A percentile compares a stretch with the other conserved stretches of the same genome.
Conservation (phyloP, 2,797 vertebrate genomes). For the Bufotes viridis region DNA sequence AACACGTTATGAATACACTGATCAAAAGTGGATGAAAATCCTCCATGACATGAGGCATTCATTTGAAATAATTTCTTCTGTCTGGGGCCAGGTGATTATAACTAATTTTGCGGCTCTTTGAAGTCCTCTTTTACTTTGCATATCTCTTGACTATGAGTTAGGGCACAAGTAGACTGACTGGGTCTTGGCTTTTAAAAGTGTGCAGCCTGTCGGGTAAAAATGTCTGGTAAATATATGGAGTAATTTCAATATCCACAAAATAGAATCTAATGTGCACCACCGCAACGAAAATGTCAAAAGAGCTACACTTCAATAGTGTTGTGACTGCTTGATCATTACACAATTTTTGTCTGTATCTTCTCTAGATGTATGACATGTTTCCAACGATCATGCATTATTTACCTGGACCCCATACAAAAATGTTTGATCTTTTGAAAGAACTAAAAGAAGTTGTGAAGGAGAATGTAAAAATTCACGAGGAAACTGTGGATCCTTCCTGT, state of each 20-base stretch:
- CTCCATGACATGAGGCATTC: slow-evolving; percentile 20
- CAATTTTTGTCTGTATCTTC: background rate
- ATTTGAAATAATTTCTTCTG: slow-evolving; percentile 11
- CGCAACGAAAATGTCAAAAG: background rate
- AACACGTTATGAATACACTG: slow-evolving; percentile 23
- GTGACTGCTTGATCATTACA: background rate
- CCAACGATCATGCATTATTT: slow-evolving; percentile 1
- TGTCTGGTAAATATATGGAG: background rate
- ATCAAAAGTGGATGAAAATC: slow-evolving; percentile 47
- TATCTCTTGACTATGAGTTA: too few relatives aligned
- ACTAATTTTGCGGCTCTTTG: background rate
- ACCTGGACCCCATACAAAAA: slow-evolving; percentile 35
- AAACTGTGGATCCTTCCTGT: background rate
- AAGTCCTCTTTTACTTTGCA: too few relatives aligned
- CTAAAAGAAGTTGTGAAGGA: slow-evolving; percentile 29
- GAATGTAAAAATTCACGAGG: background rate
- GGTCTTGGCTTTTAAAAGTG: too few relatives aligned
- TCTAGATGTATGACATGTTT: slow-evolving; percentile 35
- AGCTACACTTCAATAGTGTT: background rate
- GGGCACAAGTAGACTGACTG: too few relatives aligned
- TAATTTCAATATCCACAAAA: background rate
- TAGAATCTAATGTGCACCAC: background rate
- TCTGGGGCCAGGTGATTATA: slow-evolving; percentile 37
- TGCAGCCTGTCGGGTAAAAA: too few relatives aligned
- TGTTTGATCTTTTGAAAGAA: background rate